A percentile compares a stretch with the other conserved stretches of the same genome.
Conservation (phyloP, 2,797 vertebrate species). For the Labroides dimidiatus region DNA sequence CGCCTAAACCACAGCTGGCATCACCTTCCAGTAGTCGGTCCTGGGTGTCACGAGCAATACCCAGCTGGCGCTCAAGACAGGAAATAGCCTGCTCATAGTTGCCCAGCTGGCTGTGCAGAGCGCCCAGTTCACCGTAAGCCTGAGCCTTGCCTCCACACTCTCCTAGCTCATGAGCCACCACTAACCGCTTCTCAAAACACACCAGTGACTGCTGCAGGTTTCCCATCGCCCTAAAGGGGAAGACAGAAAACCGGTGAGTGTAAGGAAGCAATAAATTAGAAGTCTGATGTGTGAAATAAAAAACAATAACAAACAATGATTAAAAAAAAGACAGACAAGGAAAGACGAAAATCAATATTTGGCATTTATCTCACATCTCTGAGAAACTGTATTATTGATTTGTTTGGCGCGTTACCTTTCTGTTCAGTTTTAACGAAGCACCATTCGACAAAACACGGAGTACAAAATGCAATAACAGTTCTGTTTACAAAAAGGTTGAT, state of each 20-base stretch:
- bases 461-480: conserved; percentile 13
- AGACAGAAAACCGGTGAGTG: conserved; percentile 36
- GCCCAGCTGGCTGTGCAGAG: conserved; percentile 95
- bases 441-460: neutral
- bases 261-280: conserved; percentile 21
- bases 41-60: conserved; percentile 87
- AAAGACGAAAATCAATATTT: conserved; percentile 20
- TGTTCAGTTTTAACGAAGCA: conserved; percentile 7
- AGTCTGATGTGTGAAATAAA: conserved; percentile 29
- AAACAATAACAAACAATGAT: neutral
- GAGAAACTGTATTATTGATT: conserved; percentile 17
- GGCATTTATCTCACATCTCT: conserved; percentile 17
- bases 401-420: conserved; percentile 5
- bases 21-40: conserved; percentile 94
- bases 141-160: conserved; percentile 94
- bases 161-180: conserved; percentile 95
- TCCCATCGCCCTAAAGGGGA: conserved; percentile 91
- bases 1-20: conserved; percentile 92
- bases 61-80: conserved; percentile 95
- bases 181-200: conserved; percentile 97
- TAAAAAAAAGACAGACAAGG: neutral
- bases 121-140: conserved; percentile 96
- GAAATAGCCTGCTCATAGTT: conserved; percentile 98
- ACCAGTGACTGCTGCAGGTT: conserved; percentile 97
- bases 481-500: conserved; percentile 14